Conservation (phyloP, 2,113 vertebrate genomes). For the Centropristis striata region DNA sequence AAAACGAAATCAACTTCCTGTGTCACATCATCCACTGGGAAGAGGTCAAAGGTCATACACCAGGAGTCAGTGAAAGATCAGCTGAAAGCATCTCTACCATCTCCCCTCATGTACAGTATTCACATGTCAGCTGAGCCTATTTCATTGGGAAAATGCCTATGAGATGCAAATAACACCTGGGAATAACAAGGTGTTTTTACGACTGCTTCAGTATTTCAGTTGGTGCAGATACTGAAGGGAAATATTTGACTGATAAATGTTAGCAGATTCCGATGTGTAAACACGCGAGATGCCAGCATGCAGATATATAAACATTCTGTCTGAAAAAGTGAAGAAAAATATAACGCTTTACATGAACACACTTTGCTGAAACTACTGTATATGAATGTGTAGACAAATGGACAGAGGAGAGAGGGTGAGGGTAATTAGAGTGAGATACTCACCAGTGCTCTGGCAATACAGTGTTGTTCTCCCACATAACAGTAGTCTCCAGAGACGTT, state of each 20-base stretch:
- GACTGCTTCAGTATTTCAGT: neutral
- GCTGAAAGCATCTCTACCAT: neutral
- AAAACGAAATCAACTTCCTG: neutral
- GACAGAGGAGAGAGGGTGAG: neutral
- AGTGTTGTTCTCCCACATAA: conserved; percentile 96
- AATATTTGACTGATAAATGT: neutral
- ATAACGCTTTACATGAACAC: neutral
- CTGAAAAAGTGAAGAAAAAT: neutral
- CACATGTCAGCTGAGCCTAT: neutral
- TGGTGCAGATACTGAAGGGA: neutral
- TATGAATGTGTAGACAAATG: neutral
- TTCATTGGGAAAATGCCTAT: neutral
- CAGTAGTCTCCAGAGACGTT: conserved; percentile 96
- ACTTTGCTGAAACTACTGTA: no score
- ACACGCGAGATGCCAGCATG: neutral
- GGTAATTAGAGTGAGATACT: conserved; percentile 60
- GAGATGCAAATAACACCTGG: neutral
- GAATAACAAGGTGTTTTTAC: neutral
- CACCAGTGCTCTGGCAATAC: conserved; percentile 93
- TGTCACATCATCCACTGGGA: neutral
- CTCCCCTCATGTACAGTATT: neutral
- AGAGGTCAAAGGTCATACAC: neutral
- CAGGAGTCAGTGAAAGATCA: neutral
- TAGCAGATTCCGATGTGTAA: neutral
- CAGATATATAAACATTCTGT: neutral